Conservation (phyloP, 2,888 invertebrate species). For the Melinaea marsaeus region DNA sequence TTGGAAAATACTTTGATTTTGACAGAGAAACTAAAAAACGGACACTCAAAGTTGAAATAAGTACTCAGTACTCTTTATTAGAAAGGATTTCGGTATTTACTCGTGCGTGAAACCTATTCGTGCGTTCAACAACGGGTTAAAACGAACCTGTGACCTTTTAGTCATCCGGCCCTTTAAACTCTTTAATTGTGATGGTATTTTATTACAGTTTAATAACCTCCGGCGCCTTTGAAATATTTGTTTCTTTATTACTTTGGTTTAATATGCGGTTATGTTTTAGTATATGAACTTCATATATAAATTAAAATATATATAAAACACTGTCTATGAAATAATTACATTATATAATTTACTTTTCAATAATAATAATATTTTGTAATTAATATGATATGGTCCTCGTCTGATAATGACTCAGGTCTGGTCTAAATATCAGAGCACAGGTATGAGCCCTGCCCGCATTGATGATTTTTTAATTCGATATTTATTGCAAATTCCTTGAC, state of each 20-base stretch:
- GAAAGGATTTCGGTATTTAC: background rate
- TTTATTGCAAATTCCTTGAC: too few species aligned
- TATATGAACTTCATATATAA: background rate
- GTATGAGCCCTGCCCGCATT: too few species aligned
- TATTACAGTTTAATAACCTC: background rate
- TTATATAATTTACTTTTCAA: too few species aligned
- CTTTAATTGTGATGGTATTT: background rate
- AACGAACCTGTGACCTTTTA: background rate
- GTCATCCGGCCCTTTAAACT: background rate
- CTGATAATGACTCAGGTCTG: too few species aligned
- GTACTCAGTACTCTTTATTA: background rate
- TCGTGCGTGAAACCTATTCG: slow-evolving; percentile 1
- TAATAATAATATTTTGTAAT: too few species aligned
- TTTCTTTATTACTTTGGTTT: background rate
- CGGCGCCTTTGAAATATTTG: background rate
- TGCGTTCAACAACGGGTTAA: background rate
- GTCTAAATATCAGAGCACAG: too few species aligned
- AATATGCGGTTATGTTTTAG: background rate
- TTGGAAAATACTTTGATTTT: too few species aligned
- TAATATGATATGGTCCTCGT: too few species aligned
- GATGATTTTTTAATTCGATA: too few species aligned
- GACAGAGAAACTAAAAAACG: too few species aligned
- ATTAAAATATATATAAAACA: too few species aligned
- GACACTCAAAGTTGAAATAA: background rate
- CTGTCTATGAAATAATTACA: too few species aligned